Evolutionary conservation across 92 coral and sea anemone species (phyloP).

Genomic region (Epizoanthus ramosus): DNA sequence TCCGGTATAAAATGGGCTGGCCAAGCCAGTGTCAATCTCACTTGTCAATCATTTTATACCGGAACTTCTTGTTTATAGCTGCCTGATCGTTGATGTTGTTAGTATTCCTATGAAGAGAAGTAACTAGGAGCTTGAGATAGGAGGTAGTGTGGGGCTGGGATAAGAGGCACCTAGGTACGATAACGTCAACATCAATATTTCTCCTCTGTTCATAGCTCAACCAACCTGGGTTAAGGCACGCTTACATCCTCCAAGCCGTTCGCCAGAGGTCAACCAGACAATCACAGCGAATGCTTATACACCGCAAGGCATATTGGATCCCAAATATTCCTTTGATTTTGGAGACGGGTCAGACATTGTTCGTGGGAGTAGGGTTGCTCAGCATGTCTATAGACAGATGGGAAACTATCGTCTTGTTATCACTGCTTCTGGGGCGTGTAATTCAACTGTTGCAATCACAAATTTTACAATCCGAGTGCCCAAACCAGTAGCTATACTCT

Average conservation of each 20-base stretch:
- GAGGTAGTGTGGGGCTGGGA: too few species aligned
- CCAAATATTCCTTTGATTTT: slow-evolving; percentile 57
- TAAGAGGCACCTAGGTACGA: too few species aligned
- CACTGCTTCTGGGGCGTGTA: slow-evolving; percentile 41
- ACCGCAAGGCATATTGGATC: slow-evolving; percentile 33
- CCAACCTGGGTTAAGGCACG: slow-evolving; percentile 18
- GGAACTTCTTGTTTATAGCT: too few species aligned
- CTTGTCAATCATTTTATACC: too few species aligned
- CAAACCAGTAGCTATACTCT: slow-evolving; percentile 7
- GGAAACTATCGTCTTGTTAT: slow-evolving; percentile 36
- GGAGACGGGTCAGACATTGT: slow-evolving; percentile 53
- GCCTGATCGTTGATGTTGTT: too few species aligned
- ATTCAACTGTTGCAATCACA: slow-evolving; percentile 4
- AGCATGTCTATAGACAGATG: slow-evolving; percentile 43
- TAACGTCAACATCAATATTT: neutral
- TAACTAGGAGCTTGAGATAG: too few species aligned
- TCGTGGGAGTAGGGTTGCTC: slow-evolving; percentile 26
- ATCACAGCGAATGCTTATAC: slow-evolving; percentile 37
- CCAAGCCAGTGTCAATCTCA: too few species aligned
- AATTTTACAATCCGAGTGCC: slow-evolving; percentile 12
- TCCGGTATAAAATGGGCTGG: too few species aligned
- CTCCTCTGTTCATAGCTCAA: neutral
- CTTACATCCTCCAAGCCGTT: slow-evolving; percentile 41
- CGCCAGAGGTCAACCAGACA: slow-evolving; percentile 57
- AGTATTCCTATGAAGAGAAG: too few species aligned